A percentile compares a stretch with the other conserved stretches of the same genome.
These are phyloP conservation scores for Galeruca laticollis DNA, from an alignment of 2,888 invertebrate species.

Conservation along the genomic window DNA sequence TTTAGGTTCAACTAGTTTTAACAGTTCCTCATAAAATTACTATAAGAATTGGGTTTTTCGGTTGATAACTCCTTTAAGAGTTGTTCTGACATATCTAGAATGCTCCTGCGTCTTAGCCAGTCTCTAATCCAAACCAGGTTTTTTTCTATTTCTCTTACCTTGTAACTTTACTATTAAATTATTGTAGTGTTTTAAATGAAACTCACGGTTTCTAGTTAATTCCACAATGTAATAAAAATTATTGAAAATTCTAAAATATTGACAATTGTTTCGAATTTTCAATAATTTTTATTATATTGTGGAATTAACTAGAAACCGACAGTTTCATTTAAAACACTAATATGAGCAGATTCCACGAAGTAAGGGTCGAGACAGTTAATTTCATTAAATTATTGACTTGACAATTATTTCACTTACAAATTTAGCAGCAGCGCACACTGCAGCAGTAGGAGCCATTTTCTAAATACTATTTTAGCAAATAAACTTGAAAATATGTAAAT, in stretches of 20 bases:
- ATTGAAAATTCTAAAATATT: too few species aligned
- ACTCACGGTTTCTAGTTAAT: too few species aligned
- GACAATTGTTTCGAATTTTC: too few species aligned
- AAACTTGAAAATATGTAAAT: conserved; percentile 22
- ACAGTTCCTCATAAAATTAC: conserved; percentile 25
- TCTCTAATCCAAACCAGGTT: conserved; percentile 22
- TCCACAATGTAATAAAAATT: too few species aligned
- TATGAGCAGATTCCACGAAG: too few species aligned
- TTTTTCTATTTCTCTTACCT: conserved; percentile 27
- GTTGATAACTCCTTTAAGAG: conserved; percentile 26
- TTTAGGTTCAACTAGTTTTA: too few species aligned
- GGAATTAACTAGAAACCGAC: too few species aligned
- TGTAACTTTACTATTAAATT: conserved; percentile 20
- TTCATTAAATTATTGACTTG: conserved; percentile 23
- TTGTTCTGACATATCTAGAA: conserved; percentile 29
- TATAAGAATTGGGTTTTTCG: conserved; percentile 31
- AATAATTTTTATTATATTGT: too few species aligned
- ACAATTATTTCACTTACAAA: conserved; percentile 27
- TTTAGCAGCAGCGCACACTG: conserved; percentile 30
- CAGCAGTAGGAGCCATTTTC: conserved; percentile 31
- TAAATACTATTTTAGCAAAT: too few species aligned
- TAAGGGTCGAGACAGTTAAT: too few species aligned
- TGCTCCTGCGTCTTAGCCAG: conserved; percentile 30
- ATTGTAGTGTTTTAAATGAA: too few species aligned
- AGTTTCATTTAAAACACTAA: too few species aligned